These are phyloP conservation scores for Dasyurus viverrinus DNA, from an alignment of 2,113 vertebrate species.

Conservation along the genomic window DNA sequence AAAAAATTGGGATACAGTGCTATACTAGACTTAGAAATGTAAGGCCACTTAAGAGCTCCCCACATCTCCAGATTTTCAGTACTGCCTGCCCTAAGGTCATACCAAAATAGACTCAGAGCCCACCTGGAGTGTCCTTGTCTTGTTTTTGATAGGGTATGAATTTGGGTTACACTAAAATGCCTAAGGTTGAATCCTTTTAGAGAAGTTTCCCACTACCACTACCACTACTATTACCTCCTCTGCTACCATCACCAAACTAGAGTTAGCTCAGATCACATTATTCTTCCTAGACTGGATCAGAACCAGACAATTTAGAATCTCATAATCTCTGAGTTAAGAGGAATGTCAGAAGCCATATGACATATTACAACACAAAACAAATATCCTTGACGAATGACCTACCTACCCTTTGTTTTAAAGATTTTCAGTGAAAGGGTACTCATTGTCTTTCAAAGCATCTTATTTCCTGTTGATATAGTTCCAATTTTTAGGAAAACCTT, in stretches of 20 bases:
- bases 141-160: neutral
- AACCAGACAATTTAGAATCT: neutral
- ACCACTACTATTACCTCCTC: accelerated
- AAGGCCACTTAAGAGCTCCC: neutral
- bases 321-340: neutral
- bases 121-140: neutral
- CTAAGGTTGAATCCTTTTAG: neutral
- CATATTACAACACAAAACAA: neutral
- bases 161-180: neutral
- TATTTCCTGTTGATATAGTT: neutral
- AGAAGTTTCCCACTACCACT: neutral
- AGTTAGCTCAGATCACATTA: neutral
- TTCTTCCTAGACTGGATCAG: neutral
- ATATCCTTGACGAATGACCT: neutral
- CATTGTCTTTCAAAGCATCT: neutral
- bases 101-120: neutral
- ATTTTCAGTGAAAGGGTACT: neutral
- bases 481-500: neutral
- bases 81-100: neutral
- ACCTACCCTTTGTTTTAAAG: neutral
- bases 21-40: neutral
- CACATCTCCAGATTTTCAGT: neutral
- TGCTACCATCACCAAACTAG: neutral
- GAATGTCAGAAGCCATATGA: neutral
- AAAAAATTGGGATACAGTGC: neutral